Evolutionary conservation across 1,140 invertebrate species (phyloP).

Genomic region (Leptopilina boulardi): DNA sequence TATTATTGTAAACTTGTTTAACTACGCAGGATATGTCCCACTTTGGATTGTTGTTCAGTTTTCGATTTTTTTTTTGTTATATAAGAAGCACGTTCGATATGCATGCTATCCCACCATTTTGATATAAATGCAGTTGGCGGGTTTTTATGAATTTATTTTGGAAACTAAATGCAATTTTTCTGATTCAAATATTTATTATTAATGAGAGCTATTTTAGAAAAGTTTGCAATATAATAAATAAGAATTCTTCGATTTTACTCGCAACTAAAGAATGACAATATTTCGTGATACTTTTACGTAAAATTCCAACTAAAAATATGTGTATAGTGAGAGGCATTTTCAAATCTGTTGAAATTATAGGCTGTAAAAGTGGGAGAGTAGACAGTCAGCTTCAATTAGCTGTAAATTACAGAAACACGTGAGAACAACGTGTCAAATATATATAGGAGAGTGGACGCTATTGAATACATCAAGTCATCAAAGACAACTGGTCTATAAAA

Average conservation of each 20-base stretch:
- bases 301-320: too few relatives aligned
- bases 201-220: too few relatives aligned
- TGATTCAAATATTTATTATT: not conserved
- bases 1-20: not conserved
- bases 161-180: not conserved
- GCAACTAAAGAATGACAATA: too few relatives aligned
- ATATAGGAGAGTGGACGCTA: not conserved
- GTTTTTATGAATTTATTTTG: slow-evolving; percentile 4
- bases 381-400: not conserved
- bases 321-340: not conserved
- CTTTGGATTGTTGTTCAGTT: slow-evolving; percentile 4
- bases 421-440: slow-evolving; percentile 29
- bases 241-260: too few relatives aligned
- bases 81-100: slow-evolving; percentile 1
- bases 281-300: too few relatives aligned
- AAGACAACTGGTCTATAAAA: slow-evolving; percentile 20
- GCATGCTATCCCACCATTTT: slow-evolving; percentile 1
- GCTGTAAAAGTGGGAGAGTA: not conserved
- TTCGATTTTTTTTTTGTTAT: not conserved
- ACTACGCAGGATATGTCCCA: not conserved
- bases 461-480: not conserved
- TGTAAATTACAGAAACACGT: slow-evolving; percentile 6
- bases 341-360: not conserved
- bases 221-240: too few relatives aligned
- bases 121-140: not conserved